These are phyloP conservation scores for Steinernema scapterisci DNA, from an alignment of 2,888 invertebrate species.

Conservation along the genomic window DNA sequence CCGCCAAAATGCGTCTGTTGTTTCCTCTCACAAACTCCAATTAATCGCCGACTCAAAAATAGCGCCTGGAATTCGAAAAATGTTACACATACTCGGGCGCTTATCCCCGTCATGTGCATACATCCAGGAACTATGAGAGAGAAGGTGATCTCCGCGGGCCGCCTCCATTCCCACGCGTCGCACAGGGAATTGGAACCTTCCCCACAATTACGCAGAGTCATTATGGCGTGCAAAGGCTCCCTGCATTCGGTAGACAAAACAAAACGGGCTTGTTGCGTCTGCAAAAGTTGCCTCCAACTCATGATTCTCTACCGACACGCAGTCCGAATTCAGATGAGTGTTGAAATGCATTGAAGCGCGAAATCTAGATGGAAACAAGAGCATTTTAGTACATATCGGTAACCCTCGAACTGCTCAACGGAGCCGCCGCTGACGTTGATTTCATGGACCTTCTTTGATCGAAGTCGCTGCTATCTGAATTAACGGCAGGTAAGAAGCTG, in stretches of 20 bases:
- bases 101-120: neutral
- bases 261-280: too few relatives aligned
- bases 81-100: slow-evolving; percentile 1
- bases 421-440: neutral
- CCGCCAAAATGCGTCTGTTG: neutral
- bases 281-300: too few relatives aligned
- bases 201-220: too few relatives aligned
- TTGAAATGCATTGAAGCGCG: too few relatives aligned
- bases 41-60: slow-evolving; percentile 9
- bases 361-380: too few relatives aligned
- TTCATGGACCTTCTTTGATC: neutral
- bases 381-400: neutral
- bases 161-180: neutral
- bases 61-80: slow-evolving; percentile 18
- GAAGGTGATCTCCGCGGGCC: neutral
- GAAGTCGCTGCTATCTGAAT: neutral
- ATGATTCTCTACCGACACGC: too few relatives aligned
- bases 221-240: too few relatives aligned
- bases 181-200: too few relatives aligned
- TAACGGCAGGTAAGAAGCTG: neutral
- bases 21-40: slow-evolving; percentile 8
- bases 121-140: neutral
- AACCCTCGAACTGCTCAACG: neutral
- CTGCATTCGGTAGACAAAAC: too few relatives aligned
- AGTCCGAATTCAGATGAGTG: too few relatives aligned